Base-by-base conservation (phyloP, 1,140 invertebrate species). In the Phenacoccus solenopsis region DNA sequence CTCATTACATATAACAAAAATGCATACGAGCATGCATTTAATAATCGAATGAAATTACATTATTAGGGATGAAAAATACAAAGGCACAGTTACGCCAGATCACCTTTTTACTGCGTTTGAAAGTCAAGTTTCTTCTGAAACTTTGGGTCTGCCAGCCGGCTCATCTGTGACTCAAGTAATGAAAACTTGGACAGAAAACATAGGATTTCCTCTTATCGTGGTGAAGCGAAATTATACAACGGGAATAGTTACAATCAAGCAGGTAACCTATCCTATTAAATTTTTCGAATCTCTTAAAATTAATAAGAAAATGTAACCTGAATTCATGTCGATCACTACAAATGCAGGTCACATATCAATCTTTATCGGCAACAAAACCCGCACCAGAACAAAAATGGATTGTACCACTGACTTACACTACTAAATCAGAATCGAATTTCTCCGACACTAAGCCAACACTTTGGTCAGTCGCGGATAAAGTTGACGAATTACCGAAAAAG, bases 171-270 rank as follows among this genome's bases (percentile, higher is more conserved):
- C 70, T 5, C 13, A 59, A 0, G 83, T 93, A 3, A 85, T 90
- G 79, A 81, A 86, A 0, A 85, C 82, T 28, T 94, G 90, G 87
- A 88, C 88, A 0, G 80, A 84, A 20, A 85, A 90, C 75, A 79
- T 86, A 59, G 90, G 90, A 28, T 89, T 86, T 74, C 91, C 91
- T 0, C 82, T 91, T 4, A 72, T 91, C 0, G 82, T 76, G 12
- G 81, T 89, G 16, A 16, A 10, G 13, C 38, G 38, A 16, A 16
- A n/a, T n/a, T 49, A 49, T 16, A 10, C 13, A 16, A 10, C 13
- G 13, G 38, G 38, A 9, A n/a, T 16, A 49, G 38, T 49, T 9
- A 9, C 38, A 9, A n/a, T 49, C 3, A 9, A 4, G 4, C 38
- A 49, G 38, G 38, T 49, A 9, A n/a, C 12, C 3, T 2, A 49